These are phyloP conservation scores for Seladonia tumulorum DNA, from an alignment of 2,888 invertebrate species.

Conservation along the genomic window DNA sequence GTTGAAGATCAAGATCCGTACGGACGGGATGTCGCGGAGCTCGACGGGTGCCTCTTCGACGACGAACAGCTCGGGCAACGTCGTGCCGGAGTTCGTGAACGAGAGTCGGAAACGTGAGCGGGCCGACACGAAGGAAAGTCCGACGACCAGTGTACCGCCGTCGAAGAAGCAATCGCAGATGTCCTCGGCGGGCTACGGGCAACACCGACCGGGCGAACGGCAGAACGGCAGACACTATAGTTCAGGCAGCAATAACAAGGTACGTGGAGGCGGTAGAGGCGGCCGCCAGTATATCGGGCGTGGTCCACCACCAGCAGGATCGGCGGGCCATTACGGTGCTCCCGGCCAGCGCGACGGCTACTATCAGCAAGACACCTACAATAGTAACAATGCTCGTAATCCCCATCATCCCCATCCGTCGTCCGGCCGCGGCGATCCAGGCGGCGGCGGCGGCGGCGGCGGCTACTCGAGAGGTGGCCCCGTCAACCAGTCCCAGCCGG, in stretches of 20 bases:
- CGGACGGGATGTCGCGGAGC: conserved; percentile 88
- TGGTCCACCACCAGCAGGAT: conserved; percentile 76
- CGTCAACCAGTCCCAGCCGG: conserved; percentile 60
- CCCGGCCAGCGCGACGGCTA: conserved; percentile 72
- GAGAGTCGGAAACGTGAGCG: conserved; percentile 83
- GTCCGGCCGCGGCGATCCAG: conserved; percentile 45
- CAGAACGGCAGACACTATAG: conserved; percentile 82
- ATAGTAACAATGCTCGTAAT: conserved; percentile 59
- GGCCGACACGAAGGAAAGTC: conserved; percentile 80
- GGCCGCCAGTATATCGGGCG: conserved; percentile 75
- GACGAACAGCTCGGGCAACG: conserved; percentile 60
- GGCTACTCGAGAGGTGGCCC: conserved; percentile 54
- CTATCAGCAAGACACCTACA: conserved; percentile 69
- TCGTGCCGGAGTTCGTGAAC: conserved; percentile 56
- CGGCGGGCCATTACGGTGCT: conserved; percentile 67
- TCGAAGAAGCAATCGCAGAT: conserved; percentile 70
- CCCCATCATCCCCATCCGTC: conserved; percentile 57
- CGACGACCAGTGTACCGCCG: conserved; percentile 72
- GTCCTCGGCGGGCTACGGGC: conserved; percentile 63
- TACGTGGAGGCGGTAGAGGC: conserved; percentile 83
- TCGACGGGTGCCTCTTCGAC: conserved; percentile 67
- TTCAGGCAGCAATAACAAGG: conserved; percentile 82
- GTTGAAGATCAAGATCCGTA: conserved; percentile 92
- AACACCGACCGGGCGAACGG: conserved; percentile 77
- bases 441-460: conserved; percentile 13